Conservation (phyloP, 2,113 vertebrate species). For the Garra rufa region DNA sequence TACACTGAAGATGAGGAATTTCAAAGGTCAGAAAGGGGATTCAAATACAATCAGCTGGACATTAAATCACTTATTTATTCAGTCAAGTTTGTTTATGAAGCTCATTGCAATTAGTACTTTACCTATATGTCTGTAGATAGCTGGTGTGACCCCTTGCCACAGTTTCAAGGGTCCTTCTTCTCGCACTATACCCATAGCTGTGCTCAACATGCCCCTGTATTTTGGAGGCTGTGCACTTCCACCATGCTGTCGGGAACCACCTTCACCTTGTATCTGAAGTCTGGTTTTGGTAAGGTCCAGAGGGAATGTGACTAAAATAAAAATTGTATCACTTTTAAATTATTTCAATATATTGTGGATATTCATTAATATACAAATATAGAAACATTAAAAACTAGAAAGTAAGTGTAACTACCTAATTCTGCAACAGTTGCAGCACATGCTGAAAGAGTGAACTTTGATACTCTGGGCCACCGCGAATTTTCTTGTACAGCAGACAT, state of each 20-base stretch:
- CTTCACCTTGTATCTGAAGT: constrained; percentile 87
- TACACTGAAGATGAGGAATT: constrained; percentile 73
- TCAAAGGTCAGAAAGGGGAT: background rate
- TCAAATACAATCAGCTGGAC: background rate
- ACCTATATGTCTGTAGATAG: constrained; percentile 87
- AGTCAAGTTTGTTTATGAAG: background rate
- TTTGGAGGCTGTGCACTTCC: background rate
- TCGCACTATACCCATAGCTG: constrained; percentile 75
- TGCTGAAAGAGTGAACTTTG: constrained; percentile 84
- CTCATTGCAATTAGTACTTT: background rate
- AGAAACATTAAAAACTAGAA: background rate
- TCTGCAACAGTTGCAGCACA: constrained; percentile 84
- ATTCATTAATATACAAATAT: background rate
- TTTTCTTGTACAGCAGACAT: constrained; percentile 62
- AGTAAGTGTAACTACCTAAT: constrained; percentile 74
- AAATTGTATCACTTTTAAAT: background rate
- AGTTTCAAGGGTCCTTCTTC: constrained; percentile 83
- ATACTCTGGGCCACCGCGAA: constrained; percentile 77
- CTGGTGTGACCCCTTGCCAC: constrained; percentile 85
- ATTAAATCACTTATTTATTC: background rate
- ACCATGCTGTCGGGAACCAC: constrained; percentile 59
- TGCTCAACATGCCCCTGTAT: constrained; percentile 81
- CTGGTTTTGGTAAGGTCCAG: constrained; percentile 87
- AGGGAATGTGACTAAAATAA: constrained; percentile 81
- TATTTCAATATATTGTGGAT: background rate